Base-by-base conservation (phyloP, 2,888 invertebrate genomes). In the Ophion obscuratus region DNA sequence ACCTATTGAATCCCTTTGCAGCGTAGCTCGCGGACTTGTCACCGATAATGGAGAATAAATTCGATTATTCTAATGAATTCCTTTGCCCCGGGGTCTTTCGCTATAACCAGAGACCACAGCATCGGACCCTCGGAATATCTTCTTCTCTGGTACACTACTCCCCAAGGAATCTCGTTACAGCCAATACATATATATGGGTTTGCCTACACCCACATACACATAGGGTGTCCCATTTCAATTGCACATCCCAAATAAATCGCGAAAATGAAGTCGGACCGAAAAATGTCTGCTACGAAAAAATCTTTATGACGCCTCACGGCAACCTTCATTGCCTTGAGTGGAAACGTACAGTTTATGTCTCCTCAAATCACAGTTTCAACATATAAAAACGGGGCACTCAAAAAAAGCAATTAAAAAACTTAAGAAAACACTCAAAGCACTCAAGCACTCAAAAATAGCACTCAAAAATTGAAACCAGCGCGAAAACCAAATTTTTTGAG, bases 21-120 rank as follows among this genome's bases (percentile, higher is more conserved):
- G 31, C 20, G n/a, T 17, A 62, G 68, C 59, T 68, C 81, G 59
- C 20, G 67, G 78, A 80, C 67, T 73, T 64, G 64, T 70, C 40
- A 68, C 78, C 83, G 81, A 83, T 75, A 79, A 79, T 85, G 81
- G 86, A 86, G 77, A 87, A 87, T 80, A 84, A 87, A 89, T 89
- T 86, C 86, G 81, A 89, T 89, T 90, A 89, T 88, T 86, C 82
- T 86, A 84, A 89, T 86, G 87, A 89, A 90, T 89, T 87, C 80
- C 87, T 73, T 79, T 76, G 87, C 71, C 71, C 81, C 76, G 73
- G 31, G 71, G 64, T 83, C 82, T 67, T 36, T 47, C 36, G 57
- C 61, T 36, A 86, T 85, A 87, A 88, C 81, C 83, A 77, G 73
- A 85, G 82, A 77, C 70, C 80, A 75, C 78, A 59, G 53, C 47